These are phyloP conservation scores for Steinernema carpocapsae DNA, from an alignment of 2,888 invertebrate species.

Conservation along the genomic window DNA sequence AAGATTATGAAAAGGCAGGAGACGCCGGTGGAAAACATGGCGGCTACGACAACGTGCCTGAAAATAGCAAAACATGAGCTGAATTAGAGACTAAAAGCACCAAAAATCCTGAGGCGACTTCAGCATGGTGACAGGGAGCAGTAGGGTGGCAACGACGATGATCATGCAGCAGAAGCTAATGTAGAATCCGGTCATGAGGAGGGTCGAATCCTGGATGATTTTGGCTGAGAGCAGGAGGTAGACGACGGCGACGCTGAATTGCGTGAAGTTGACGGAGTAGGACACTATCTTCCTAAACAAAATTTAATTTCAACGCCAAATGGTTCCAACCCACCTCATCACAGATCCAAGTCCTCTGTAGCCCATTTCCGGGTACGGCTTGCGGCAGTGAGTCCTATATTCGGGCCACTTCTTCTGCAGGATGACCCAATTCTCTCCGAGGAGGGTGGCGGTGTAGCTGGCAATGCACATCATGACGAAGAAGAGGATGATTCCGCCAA, in stretches of 20 bases:
- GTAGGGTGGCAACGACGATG: background rate
- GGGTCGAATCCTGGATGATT: constrained; percentile 54
- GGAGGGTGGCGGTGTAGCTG: constrained; percentile 52
- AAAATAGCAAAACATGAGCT: background rate
- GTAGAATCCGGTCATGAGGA: constrained; percentile 44
- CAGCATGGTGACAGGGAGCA: constrained; percentile 1
- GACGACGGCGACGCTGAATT: constrained; percentile 65
- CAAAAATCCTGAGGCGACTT: constrained; percentile 17
- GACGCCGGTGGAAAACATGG: constrained; percentile 15
- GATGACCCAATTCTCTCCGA: constrained; percentile 54
- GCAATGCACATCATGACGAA: constrained; percentile 43
- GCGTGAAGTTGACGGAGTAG: constrained; percentile 33
- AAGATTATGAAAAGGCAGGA: constrained; percentile 21
- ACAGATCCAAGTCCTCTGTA: constrained; percentile 58
- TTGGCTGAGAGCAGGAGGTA: constrained; percentile 65
- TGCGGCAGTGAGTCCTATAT: constrained; percentile 58
- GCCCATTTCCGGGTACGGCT: constrained; percentile 68
- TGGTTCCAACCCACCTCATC: constrained; percentile 37
- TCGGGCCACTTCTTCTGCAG: constrained; percentile 50
- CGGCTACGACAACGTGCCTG: constrained; percentile 10
- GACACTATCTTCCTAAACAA: constrained; percentile 1
- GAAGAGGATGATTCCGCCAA: constrained; percentile 37
- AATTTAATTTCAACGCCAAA: background rate
- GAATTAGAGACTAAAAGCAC: background rate
- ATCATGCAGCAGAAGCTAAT: constrained; percentile 15